phyloP scores from a whole-genome alignment of 2,113 vertebrate species.

The Xerus inauris region DNA sequence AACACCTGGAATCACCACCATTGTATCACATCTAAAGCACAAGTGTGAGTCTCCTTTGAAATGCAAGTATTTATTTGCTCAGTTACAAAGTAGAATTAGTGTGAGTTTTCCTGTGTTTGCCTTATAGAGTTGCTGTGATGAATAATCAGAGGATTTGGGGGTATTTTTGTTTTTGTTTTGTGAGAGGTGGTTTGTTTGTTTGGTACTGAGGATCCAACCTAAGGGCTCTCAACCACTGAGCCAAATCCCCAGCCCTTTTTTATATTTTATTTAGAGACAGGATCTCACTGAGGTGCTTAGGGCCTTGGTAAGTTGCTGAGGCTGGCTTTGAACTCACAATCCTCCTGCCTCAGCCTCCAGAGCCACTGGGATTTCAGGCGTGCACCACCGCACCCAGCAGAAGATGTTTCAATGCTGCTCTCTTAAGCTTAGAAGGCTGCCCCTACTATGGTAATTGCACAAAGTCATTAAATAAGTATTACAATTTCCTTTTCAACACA shows the following conservation, averaged over 20 bases:
- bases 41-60: neutral
- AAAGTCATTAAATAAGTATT: constrained; percentile 4
- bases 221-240: too few relatives aligned
- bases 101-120: neutral
- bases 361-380: too few relatives aligned
- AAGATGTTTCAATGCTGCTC: neutral
- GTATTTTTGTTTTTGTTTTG: too few relatives aligned
- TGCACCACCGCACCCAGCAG: too few relatives aligned
- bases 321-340: too few relatives aligned
- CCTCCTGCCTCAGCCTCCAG: too few relatives aligned
- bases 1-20: neutral
- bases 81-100: constrained; percentile 21
- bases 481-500: constrained; percentile 52
- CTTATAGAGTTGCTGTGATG: neutral
- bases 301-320: too few relatives aligned
- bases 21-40: neutral
- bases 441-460: neutral
- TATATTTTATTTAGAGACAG: too few relatives aligned
- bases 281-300: too few relatives aligned
- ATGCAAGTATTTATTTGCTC: neutral
- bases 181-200: too few relatives aligned
- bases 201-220: too few relatives aligned
- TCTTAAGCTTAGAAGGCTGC: neutral
- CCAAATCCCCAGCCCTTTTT: too few relatives aligned
- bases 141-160: neutral